Conservation (phyloP, 92 coral and sea anemone species). For the Porites divaricata region DNA sequence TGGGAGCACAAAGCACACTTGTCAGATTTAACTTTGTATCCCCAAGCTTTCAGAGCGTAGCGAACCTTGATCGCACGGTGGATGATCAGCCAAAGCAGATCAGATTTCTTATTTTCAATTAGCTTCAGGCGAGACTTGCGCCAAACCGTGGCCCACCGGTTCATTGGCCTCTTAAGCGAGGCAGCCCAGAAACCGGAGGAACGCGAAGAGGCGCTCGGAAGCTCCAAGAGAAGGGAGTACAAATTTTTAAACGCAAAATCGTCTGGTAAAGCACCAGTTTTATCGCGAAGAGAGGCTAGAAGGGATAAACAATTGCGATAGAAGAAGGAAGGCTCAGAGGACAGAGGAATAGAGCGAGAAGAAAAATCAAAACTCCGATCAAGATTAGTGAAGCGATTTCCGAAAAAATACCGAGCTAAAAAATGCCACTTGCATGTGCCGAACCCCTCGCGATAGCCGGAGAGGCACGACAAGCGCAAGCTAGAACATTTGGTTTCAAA, state of each 20-base stretch:
- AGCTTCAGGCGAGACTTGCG: background rate
- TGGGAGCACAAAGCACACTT: too few relatives aligned
- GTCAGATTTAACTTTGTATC: too few relatives aligned
- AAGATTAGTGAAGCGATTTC: background rate
- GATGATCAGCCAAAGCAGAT: too few relatives aligned
- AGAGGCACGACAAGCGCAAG: background rate
- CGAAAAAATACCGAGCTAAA: constrained; percentile 19
- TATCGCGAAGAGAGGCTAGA: background rate
- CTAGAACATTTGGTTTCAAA: background rate
- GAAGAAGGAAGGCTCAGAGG: background rate
- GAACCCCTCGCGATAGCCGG: background rate
- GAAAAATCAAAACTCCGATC: background rate
- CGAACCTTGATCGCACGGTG: too few relatives aligned
- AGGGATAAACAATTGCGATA: background rate
- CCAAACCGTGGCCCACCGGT: too few relatives aligned
- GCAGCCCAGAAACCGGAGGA: constrained; percentile 9
- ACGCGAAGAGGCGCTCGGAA: background rate
- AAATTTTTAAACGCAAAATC: background rate
- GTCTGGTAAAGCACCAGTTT: background rate
- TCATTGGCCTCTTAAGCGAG: background rate
- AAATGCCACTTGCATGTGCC: background rate
- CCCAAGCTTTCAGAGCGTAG: too few relatives aligned
- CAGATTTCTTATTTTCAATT: too few relatives aligned
- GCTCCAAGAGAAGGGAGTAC: background rate
- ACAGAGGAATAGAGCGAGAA: background rate